Percentiles rank a stretch among this genome's conserved stretches.
phyloP scores from a whole-genome alignment of 2,888 invertebrate genomes.

The Lasioglossum leucozonium region DNA sequence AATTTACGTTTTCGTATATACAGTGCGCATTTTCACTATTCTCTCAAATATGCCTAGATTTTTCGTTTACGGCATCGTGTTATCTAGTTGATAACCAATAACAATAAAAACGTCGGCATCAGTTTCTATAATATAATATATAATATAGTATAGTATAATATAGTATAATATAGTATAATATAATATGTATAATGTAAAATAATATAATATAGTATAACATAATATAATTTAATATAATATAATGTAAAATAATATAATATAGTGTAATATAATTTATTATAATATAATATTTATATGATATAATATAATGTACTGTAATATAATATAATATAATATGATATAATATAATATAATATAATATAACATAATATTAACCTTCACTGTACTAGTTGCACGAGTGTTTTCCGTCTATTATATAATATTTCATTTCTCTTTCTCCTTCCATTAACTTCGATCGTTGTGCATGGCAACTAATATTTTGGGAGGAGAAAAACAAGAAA shows the following conservation, averaged over 20 bases:
- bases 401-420: conserved; percentile 26
- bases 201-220: background rate
- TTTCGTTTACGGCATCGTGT: conserved; percentile 27
- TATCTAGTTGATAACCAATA: conserved; percentile 40
- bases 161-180: conserved; percentile 1
- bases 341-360: background rate
- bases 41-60: conserved; percentile 38
- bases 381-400: conserved; percentile 48
- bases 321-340: background rate
- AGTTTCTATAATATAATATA: conserved; percentile 18
- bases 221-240: background rate
- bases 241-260: background rate
- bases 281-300: background rate
- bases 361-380: conserved; percentile 20
- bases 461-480: conserved; percentile 72
- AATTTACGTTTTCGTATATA: conserved; percentile 75
- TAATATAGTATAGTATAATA: background rate
- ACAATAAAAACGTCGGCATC: conserved; percentile 56
- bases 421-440: conserved; percentile 17
- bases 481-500: conserved; percentile 38
- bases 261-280: background rate
- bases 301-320: background rate
- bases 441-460: conserved; percentile 27
- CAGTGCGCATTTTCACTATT: conserved; percentile 67
- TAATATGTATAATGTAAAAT: background rate